phyloP scores from a whole-genome alignment of 2,888 invertebrate species.

The Dendrolimus houi region DNA sequence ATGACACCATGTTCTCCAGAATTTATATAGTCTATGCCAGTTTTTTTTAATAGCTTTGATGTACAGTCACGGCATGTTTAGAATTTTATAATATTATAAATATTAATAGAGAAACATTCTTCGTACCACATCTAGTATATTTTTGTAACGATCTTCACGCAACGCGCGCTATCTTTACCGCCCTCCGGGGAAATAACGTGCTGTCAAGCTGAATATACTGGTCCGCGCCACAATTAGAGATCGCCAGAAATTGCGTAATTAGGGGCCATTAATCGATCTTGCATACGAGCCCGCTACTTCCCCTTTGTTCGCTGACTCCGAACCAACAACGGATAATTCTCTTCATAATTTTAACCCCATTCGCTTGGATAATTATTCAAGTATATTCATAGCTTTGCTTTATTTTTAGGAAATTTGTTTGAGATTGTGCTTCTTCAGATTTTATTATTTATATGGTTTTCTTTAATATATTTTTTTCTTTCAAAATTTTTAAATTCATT shows the following conservation, averaged over 20 bases:
- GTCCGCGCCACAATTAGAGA: slow-evolving; percentile 70
- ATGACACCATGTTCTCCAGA: no score
- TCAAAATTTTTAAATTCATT: no score
- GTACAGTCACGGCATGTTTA: no score
- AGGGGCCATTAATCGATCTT: slow-evolving; percentile 69
- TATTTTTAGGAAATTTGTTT: no score
- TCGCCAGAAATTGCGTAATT: slow-evolving; percentile 75
- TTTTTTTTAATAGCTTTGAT: no score
- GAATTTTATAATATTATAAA: no score
- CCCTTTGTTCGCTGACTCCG: slow-evolving; percentile 35
- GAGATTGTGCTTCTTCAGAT: no score
- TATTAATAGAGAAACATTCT: not conserved
- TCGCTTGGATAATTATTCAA: not conserved
- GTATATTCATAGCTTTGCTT: not conserved
- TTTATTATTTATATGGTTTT: no score
- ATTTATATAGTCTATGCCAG: no score
- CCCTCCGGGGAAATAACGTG: slow-evolving; percentile 71
- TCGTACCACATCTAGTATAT: slow-evolving; percentile 26
- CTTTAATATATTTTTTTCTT: no score
- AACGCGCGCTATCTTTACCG: slow-evolving; percentile 67
- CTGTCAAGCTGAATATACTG: slow-evolving; percentile 73
- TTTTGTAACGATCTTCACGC: slow-evolving; percentile 20
- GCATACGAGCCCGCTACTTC: slow-evolving; percentile 40
- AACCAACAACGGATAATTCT: slow-evolving; percentile 16
- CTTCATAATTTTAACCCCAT: not conserved